Conservation (phyloP, 2,797 vertebrate species). For the Halcyon leucocephala region DNA sequence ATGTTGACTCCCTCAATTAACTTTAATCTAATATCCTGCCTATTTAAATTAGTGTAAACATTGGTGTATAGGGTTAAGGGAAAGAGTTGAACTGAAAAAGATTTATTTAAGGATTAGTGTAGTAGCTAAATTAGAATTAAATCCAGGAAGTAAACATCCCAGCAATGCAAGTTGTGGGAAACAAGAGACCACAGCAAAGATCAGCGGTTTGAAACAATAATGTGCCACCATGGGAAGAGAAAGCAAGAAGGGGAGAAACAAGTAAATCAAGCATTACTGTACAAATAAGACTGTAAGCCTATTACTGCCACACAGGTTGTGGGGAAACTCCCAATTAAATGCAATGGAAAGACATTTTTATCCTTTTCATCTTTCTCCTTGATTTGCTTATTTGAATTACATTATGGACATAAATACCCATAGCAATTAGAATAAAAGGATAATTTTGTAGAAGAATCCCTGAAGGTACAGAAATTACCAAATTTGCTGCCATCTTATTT, state of each 20-base stretch:
- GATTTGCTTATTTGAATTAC: neutral
- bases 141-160: conserved; percentile 77
- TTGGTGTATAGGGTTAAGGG: conserved; percentile 62
- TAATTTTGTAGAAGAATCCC: neutral
- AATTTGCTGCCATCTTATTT: neutral
- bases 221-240: conserved; percentile 51
- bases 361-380: neutral
- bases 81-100: conserved; percentile 72
- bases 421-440: neutral
- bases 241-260: conserved; percentile 38
- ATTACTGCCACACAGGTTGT: conserved; percentile 63
- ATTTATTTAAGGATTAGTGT: conserved; percentile 79
- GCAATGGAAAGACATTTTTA: neutral
- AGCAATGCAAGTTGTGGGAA: conserved; percentile 71
- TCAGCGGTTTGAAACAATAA: conserved; percentile 65
- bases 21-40: conserved; percentile 80
- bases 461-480: neutral
- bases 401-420: neutral
- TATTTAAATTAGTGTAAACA: conserved; percentile 78
- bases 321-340: conserved; percentile 21
- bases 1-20: conserved; percentile 77
- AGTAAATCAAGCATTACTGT: conserved; percentile 53
- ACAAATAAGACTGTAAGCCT: conserved; percentile 56
- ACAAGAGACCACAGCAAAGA: conserved; percentile 69
- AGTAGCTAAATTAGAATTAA: conserved; percentile 76